phyloP scores from a whole-genome alignment of 2,113 vertebrate genomes.

The Lophura nycthemera region DNA sequence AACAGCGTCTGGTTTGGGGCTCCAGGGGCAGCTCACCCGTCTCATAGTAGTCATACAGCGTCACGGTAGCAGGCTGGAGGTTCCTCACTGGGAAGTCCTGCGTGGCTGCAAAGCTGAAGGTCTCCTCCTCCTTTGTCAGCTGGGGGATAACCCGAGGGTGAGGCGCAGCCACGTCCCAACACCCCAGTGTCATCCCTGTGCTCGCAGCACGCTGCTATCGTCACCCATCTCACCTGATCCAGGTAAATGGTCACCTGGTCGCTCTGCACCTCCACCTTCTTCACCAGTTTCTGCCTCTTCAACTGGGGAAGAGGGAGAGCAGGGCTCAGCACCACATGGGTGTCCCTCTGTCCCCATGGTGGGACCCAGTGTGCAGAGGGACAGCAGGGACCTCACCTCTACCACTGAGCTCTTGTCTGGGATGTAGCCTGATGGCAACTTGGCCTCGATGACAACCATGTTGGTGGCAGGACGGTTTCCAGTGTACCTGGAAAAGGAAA shows the following conservation, averaged over 20 bases:
- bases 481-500: slow-evolving; percentile 57
- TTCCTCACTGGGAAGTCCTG: slow-evolving; percentile 33
- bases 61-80: slow-evolving; percentile 12
- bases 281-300: slow-evolving; percentile 18
- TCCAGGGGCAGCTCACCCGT: neutral
- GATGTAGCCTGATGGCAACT: slow-evolving; percentile 81
- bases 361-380: neutral
- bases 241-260: slow-evolving; percentile 60
- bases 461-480: slow-evolving; percentile 79
- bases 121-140: neutral
- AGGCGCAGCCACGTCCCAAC: neutral
- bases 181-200: fast-evolving
- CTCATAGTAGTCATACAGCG: slow-evolving; percentile 47
- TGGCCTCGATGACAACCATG: slow-evolving; percentile 85
- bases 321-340: neutral
- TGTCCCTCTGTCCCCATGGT: fast-evolving
- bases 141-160: neutral
- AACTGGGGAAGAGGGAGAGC: slow-evolving; percentile 12
- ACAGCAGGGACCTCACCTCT: slow-evolving; percentile 38
- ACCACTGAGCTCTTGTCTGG: slow-evolving; percentile 59
- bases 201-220: neutral
- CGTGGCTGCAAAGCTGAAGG: neutral
- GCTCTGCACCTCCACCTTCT: slow-evolving; percentile 41
- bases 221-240: slow-evolving; percentile 46
- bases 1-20: neutral